Evolutionary conservation across 2,797 vertebrate genomes (phyloP), one percentile per base, ranked within the genome.

Genomic region (Poecilia gillii): DNA sequence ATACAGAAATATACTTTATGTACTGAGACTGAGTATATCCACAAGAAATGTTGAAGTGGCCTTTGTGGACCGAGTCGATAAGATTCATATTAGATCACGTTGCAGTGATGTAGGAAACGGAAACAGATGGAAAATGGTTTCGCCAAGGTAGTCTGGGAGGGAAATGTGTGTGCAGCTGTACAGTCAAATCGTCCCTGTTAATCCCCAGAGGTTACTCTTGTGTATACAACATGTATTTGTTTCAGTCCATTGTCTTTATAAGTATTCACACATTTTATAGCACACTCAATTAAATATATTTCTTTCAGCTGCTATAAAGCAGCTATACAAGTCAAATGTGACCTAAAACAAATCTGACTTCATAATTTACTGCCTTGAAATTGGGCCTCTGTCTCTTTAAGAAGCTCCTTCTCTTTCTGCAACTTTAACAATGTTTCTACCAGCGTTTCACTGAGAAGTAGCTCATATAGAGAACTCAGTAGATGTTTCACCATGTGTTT

Each of bases 171-270:
- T 62, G 13, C 68, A 49, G 68, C 72, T 47, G 16, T 47, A 36
- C 72, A 82, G 79, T 59, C 2, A 41, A 80, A 51, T 72, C 25
- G n/a, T 78, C 71, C 79, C 74, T 78, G 72, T 49, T 81, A 79
- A 81, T 74, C 82, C 79, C 75, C 62, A 43, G 57, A 66, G 33
- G 31, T 23, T 23, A 3, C 18, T 39, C 33, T 36, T 66, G 18
- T 39, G 3, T 3, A 9, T 25, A 68, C 20, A 23, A 11, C 9
- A 25, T 68, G 18, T 41, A 41, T 41, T 68, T 68, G 7, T 41
- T 41, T 41, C 11, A 11, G 81, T 39, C 77, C 64, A 41, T 18
- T 68, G 9, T 2, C 16, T 41, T 36, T 68, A 28, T 6, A 68
- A 41, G 8, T 68, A 41, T 41, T 68, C 9, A 68, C 18, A 68